Base-by-base conservation (phyloP, 2,888 invertebrate species). In the Leptura quadrifasciata region DNA sequence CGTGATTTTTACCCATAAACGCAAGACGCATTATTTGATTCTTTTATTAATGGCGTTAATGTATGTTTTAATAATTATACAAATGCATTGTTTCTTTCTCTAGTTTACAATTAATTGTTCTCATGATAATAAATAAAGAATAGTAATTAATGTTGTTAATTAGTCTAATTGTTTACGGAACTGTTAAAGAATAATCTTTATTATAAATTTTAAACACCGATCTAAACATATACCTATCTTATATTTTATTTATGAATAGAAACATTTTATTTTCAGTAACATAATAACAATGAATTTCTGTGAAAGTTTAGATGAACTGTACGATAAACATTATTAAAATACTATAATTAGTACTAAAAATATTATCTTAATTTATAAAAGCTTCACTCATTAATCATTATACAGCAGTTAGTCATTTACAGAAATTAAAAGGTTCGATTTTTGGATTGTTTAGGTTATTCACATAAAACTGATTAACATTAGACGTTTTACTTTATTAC, bases 21-120 rank as follows among this genome's bases (percentile, higher is more conserved):
- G 20, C 21, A 69, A 69, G 58, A 58, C 69, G 31, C 68, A 69
- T 57, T 69, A 58, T 69, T 69, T 18, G 27, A 31, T 57, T 39
- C n/a, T 17, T 58, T 58, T 39, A 20, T 18, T 69, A 57, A 69
- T 69, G 47, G 58, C 69, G 69, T 69, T 69, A 69, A 69, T 69
- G 15, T 15, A 10, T n/a, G 21, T 69, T 69, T 58, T 69, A 69
- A 54, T 69, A 35, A 69, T 39, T 63, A 39, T 20, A 10, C 39
- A 35, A 69, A 69, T 69, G 58, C 21, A 18, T 58, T 10, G 15
- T 69, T 52, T 35, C n/a, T 20, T 39, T 63, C 4, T 61, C 61
- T 35, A 35, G 6, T 61, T 61, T 47, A 47, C 47, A n/a, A 47
- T 47, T 47, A 47, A 47, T 47, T 47, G 47, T n/a, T n/a, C n/a